A percentile compares a stretch with the other conserved stretches of the same genome.
These are phyloP conservation scores for Agriotes lineatus DNA, from an alignment of 2,888 invertebrate species.

Conservation along the genomic window DNA sequence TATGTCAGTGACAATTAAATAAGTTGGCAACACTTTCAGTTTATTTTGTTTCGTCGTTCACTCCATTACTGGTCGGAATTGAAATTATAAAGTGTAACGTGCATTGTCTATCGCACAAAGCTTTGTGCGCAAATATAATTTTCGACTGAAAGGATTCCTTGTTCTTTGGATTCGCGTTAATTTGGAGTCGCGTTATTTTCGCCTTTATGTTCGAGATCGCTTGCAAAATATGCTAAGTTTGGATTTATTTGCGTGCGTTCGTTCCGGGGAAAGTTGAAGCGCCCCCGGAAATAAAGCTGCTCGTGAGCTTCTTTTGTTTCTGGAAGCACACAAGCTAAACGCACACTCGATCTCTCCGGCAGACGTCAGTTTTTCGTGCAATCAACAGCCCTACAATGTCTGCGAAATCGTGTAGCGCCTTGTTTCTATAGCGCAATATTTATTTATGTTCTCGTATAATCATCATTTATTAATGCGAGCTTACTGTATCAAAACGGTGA, in stretches of 20 bases:
- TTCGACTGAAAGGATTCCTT: conserved; percentile 4
- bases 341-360: neutral
- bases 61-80: conserved; percentile 22
- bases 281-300: conserved; percentile 15
- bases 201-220: neutral
- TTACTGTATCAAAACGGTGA: too few relatives aligned
- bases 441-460: too few relatives aligned
- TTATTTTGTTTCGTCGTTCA: conserved; percentile 20
- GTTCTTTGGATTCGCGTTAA: conserved; percentile 29
- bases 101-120: conserved; percentile 32
- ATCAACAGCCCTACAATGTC: too few relatives aligned
- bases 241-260: conserved; percentile 7
- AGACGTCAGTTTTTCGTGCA: too few relatives aligned
- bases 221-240: neutral
- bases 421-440: too few relatives aligned
- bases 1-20: conserved; percentile 41
- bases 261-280: neutral
- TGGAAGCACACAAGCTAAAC: conserved; percentile 2
- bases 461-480: too few relatives aligned
- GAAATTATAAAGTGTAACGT: conserved; percentile 36
- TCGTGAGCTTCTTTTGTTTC: conserved; percentile 16
- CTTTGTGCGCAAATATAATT: conserved; percentile 1
- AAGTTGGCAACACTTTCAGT: conserved; percentile 39
- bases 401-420: too few relatives aligned
- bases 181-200: conserved; percentile 7